phyloP scores from a whole-genome alignment of 2,113 vertebrate genomes.

The Pterophyllum scalare region DNA sequence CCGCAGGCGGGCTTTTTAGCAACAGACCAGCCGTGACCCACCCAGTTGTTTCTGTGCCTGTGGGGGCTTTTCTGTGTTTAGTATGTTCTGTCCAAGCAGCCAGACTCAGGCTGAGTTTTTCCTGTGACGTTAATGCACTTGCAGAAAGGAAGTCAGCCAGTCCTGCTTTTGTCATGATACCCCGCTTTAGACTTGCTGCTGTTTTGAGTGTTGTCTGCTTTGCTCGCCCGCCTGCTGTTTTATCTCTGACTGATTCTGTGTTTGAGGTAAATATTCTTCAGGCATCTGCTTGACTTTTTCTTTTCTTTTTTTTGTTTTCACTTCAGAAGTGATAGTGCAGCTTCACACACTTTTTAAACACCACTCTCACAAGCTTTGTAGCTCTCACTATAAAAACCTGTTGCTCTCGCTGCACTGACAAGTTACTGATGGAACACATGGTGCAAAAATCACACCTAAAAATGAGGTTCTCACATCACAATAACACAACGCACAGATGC shows the following conservation, averaged over 20 bases:
- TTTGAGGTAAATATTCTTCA: neutral
- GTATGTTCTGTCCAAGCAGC: constrained; percentile 23
- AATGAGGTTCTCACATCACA: constrained; percentile 27
- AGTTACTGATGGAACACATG: neutral
- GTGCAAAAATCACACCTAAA: constrained; percentile 36
- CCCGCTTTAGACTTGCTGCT: constrained; percentile 23
- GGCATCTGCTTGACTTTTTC: neutral
- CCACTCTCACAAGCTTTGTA: neutral
- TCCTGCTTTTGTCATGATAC: constrained; percentile 32
- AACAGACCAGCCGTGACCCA: constrained; percentile 32
- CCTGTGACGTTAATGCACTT: constrained; percentile 63
- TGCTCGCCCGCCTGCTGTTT: too few relatives aligned
- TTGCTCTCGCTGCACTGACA: neutral
- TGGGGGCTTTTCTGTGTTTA: constrained; percentile 21
- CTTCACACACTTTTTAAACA: neutral
- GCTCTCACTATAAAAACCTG: neutral
- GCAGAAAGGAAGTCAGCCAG: constrained; percentile 61
- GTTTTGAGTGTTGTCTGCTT: constrained; percentile 2
- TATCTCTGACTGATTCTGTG: constrained; percentile 19
- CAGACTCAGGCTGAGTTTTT: constrained; percentile 38
- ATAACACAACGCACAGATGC: neutral
- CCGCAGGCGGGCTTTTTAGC: constrained; percentile 8
- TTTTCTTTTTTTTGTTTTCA: neutral
- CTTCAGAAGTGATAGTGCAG: neutral
- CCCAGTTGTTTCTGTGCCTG: constrained; percentile 19